Base-by-base conservation (phyloP, 2,888 invertebrate genomes). In the Macrophya annulata region DNA sequence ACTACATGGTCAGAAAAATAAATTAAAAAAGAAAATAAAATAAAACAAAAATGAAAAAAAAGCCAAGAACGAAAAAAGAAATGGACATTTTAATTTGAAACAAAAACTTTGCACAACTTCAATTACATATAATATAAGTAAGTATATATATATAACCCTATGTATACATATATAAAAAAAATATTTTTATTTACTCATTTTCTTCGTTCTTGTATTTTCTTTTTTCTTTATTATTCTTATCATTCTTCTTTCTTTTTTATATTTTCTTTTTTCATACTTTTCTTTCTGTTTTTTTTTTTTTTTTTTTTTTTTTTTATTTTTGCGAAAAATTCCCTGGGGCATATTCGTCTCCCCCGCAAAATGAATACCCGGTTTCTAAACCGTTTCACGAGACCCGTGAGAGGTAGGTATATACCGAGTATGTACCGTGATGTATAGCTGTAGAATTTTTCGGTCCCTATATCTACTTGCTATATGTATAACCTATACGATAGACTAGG, bases 241-340 rank as follows among this genome's bases (percentile, higher is more conserved):
- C n/a, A 12, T 74, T n/a, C 6, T 76, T 51, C 15, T 12, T 76
- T 15, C 21, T 10, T 21, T 82, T 8, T 82, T 82, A 62, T 17
- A 31, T 21, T 31, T 59, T 31, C 17, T 84, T 48, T 51, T 82
- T 8, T 82, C 65, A 62, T 17, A 31, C n/a, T 21, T 31, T 59
- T 31, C 17, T 84, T 48, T 51, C n/a, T 21, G 17, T 84, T 82
- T 84, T 88, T 88, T 90, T 84, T 85, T 85, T 12, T 17, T 15
- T 37, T 68, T 37, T 68, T 55, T 17, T 15, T 5, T 55, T 8
- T 17, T 37, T 15, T 25, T 37, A 8, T 17, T 68, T 68, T 8
- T 12, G 68, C 37, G 37, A 2, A 68, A 17, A 12, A 68, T 68
- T 68, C 68, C 37, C 68, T 68, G 37, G 68, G 68, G 68, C 37